phyloP scores from a whole-genome alignment of 2,113 vertebrate genomes.

The Chlorodrepanis virens region DNA sequence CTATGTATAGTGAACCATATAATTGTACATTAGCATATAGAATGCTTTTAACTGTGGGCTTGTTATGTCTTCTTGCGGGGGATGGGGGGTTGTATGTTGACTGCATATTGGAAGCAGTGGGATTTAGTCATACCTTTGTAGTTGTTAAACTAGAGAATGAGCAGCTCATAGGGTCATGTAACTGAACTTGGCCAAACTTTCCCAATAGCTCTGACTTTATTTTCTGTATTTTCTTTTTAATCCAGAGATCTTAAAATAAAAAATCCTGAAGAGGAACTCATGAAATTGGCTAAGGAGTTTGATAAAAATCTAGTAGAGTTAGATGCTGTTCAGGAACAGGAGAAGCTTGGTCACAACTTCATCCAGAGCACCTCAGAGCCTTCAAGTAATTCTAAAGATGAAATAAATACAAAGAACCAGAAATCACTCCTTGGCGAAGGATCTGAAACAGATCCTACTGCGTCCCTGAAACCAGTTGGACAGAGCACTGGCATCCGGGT shows the following conservation, averaged over 20 bases:
- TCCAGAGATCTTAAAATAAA: constrained; percentile 69
- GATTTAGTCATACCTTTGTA: neutral
- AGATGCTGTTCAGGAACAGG: constrained; percentile 73
- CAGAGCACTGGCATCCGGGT: constrained; percentile 26
- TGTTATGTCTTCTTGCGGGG: neutral
- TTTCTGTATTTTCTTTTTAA: neutral
- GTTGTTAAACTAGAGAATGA: neutral
- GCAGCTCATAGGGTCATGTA: neutral
- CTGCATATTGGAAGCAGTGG: neutral
- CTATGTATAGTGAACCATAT: neutral
- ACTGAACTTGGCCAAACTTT: neutral
- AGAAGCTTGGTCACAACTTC: constrained; percentile 37
- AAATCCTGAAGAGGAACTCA: constrained; percentile 85
- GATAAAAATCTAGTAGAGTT: constrained; percentile 87
- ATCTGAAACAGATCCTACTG: constrained; percentile 3
- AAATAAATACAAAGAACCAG: neutral
- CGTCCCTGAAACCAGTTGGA: constrained; percentile 25
- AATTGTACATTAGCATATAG: neutral
- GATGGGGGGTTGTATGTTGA: neutral
- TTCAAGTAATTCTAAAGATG: constrained; percentile 3
- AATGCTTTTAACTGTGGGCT: neutral
- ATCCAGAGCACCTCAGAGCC: constrained; percentile 21
- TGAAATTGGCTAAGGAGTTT: constrained; percentile 89
- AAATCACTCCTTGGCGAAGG: neutral
- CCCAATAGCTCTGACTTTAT: neutral